These are phyloP conservation scores for Melanaphis sacchari DNA, from an alignment of 1,140 invertebrate genomes.

Conservation along the genomic window DNA sequence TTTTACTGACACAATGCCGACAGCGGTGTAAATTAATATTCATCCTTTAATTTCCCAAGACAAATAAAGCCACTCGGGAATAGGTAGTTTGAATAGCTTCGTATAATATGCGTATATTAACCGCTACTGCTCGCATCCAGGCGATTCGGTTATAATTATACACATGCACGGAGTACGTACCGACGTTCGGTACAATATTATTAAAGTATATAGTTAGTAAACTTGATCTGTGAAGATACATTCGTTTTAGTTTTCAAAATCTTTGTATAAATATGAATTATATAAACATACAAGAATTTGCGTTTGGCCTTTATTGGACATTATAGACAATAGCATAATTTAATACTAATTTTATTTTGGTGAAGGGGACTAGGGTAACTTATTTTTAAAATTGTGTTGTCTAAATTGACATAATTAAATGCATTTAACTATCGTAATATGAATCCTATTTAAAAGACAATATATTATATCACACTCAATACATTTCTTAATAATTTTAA, in stretches of 20 bases:
- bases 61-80: not conserved
- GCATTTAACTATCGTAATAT: too few species aligned
- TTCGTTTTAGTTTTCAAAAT: not conserved
- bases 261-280: not conserved
- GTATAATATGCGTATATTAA: slow-evolving; percentile 7
- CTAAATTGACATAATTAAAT: too few species aligned
- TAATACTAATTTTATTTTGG: too few species aligned
- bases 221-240: not conserved
- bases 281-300: too few species aligned
- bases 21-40: not conserved
- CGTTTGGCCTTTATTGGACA: too few species aligned
- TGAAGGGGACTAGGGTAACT: too few species aligned
- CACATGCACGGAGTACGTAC: not conserved
- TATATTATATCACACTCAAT: too few species aligned
- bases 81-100: not conserved
- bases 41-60: not conserved
- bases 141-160: not conserved
- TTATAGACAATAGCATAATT: too few species aligned
- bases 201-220: not conserved
- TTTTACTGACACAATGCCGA: not conserved
- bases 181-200: not conserved
- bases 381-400: too few species aligned
- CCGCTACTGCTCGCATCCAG: not conserved
- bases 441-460: too few species aligned
- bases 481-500: too few species aligned